Evolutionary conservation across 2,797 vertebrate genomes (phyloP).

Genomic region (Acipenser oxyrinchus): DNA sequence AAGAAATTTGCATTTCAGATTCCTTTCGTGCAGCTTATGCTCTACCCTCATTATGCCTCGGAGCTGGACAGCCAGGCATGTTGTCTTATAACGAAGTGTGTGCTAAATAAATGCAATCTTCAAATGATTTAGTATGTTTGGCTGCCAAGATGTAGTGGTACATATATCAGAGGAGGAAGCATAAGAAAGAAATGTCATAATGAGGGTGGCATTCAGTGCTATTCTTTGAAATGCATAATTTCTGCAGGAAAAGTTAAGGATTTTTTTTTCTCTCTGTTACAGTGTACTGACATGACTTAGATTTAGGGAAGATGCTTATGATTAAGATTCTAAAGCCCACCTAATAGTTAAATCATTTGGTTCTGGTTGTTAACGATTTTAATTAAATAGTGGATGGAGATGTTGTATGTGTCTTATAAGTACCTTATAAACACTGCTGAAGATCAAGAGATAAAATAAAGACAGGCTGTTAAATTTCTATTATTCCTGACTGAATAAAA

Average conservation of each 20-base stretch:
- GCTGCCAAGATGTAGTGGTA: background rate
- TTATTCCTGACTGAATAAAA: constrained; percentile 57
- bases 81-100: background rate
- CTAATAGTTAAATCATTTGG: background rate
- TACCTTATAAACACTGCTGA: constrained; percentile 42
- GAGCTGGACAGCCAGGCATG: background rate
- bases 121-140: constrained; percentile 4
- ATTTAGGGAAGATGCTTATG: background rate
- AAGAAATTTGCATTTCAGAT: background rate
- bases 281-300: constrained; percentile 32
- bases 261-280: background rate
- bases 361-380: constrained; percentile 5
- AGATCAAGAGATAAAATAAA: constrained; percentile 50
- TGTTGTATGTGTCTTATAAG: constrained; percentile 38
- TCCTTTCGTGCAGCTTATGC: background rate
- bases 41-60: constrained; percentile 2
- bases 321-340: background rate
- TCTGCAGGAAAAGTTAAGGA: background rate
- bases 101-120: constrained; percentile 2
- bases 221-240: constrained; percentile 2
- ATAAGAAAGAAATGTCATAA: background rate
- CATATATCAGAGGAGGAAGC: background rate
- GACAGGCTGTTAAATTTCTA: constrained; percentile 59
- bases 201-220: background rate
- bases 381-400: constrained; percentile 30